A percentile compares a stretch with the other conserved stretches of the same genome.
These are phyloP conservation scores for Bombylius discolor DNA, from an alignment of 2,888 invertebrate genomes.

Conservation along the genomic window DNA sequence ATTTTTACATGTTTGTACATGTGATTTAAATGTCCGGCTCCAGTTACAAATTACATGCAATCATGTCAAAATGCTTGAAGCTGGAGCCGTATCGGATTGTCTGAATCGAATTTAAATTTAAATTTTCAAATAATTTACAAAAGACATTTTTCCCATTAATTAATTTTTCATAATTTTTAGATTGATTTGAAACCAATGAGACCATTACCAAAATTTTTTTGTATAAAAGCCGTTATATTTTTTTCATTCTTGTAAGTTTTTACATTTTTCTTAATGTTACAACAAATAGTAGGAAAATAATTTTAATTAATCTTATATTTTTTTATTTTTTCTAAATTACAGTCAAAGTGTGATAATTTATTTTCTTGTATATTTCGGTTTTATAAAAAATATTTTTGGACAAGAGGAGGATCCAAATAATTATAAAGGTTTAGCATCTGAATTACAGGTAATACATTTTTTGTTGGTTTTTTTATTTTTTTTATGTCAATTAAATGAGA, in stretches of 20 bases:
- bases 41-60: no score
- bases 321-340: slow-evolving; percentile 25
- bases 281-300: background rate
- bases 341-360: slow-evolving; percentile 89
- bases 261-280: background rate
- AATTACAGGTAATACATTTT: slow-evolving; percentile 51
- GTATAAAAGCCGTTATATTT: slow-evolving; percentile 95
- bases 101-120: background rate
- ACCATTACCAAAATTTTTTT: slow-evolving; percentile 88
- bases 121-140: background rate
- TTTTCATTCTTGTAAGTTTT: slow-evolving; percentile 91
- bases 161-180: slow-evolving; percentile 11
- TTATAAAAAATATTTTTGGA: slow-evolving; percentile 64
- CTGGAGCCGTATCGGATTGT: no score
- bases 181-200: slow-evolving; percentile 77
- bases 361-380: slow-evolving; percentile 67
- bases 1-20: no score
- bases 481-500: background rate
- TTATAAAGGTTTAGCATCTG: slow-evolving; percentile 63
- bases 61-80: no score
- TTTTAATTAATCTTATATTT: background rate
- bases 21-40: no score
- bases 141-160: background rate
- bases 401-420: slow-evolving; percentile 51
- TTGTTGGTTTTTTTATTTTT: background rate